Base-by-base conservation (phyloP, 2,113 vertebrate species). In the Zingel zingel region DNA sequence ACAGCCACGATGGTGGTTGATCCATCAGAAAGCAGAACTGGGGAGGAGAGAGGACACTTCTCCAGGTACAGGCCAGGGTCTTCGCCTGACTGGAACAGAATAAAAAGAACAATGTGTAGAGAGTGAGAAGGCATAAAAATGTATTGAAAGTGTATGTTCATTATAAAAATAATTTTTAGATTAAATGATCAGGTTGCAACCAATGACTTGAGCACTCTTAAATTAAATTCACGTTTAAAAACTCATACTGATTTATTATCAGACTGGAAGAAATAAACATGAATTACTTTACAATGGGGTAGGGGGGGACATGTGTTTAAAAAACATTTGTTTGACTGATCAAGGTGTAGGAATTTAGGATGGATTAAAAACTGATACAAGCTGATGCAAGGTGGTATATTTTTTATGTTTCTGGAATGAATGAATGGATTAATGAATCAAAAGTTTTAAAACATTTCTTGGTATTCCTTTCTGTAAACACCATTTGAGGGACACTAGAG, bases 11-110 rank as follows among this genome's bases (percentile, higher is more conserved):
- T 71, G 68, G 18, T n/a, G 68, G 50, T 54, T 43, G 68, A 15
- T 54, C 68, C 68, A 71, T 56, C 68, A 56, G 27, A 71, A 21
- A 71, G 68, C 50, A 71, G 33, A 13, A 71, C 68, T 15, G 68
- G 68, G 50, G 50, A 71, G 68, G 30, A 71, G 50, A 71, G 50
- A 71, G 51, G 68, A 15, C 7, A 51, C 51, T 71, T 71, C 12
- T 56, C 53, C 30, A 56, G 51, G 51, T 71, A 57, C 10, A 56
- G 68, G 2, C 1, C 21, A 16, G 51, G 68, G 68, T 71, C 68
- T n/a, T 71, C 27, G 3, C 50, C 67, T 8, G 27, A 21, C 67
- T 70, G 67, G 50, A 70, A 70, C 48, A 70, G 67, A 71, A 71
- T 14, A 19, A 67, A 33, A 56, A 56, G 27, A n/a, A 56, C 68